Evolutionary conservation across 2,113 vertebrate genomes (phyloP), one percentile per base, ranked within the genome.

Genomic region (Brachypteracias leptosomus): DNA sequence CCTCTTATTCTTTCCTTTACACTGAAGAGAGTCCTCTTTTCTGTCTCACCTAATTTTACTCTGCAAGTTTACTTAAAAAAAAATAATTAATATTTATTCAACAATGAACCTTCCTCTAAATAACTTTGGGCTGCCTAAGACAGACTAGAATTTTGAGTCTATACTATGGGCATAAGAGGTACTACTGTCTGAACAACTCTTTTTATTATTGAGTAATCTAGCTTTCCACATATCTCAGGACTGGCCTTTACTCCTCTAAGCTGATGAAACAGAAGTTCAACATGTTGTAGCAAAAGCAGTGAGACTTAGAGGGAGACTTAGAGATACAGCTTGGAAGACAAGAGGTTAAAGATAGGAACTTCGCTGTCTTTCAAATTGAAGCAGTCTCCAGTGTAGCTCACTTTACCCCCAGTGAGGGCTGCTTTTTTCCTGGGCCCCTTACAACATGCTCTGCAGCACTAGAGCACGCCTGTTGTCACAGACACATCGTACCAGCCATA

Each of bases 401-500:
- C 31, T 19, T 11, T 44, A 5, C 38, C 67, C 47, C 42, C 70
- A 42, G 0, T 1, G 3, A 33, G 57, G 29, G 15, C 13, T 28
- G 68, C 36, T 28, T 55, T 28, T n/a, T 68, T 10, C 46, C 73
- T 74, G 24, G 36, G 65, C 88, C 54, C 51, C 61, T 49, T 1
- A 3, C 35, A 17, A 42, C 40, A 74, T 1, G 7, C 70, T 25
- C 17, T 12, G 62, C 35, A 29, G 11, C 57, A 16, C 29, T 52
- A 25, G 20, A 7, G 7, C 14, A 49, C 0, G 3, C 42, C 63
- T 14, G 6, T 3, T 74, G 54, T n/a, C 71, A 29, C 40, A 16
- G 5, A 17, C 7, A 1, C 2, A 2, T 1, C 3, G 0, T 1
- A 40, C 33, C 11, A 6, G 15, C 7, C 15, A 22, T 3, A 1